Base-by-base conservation (phyloP, 2,797 vertebrate species). In the Poeciliopsis paucimaculata region DNA sequence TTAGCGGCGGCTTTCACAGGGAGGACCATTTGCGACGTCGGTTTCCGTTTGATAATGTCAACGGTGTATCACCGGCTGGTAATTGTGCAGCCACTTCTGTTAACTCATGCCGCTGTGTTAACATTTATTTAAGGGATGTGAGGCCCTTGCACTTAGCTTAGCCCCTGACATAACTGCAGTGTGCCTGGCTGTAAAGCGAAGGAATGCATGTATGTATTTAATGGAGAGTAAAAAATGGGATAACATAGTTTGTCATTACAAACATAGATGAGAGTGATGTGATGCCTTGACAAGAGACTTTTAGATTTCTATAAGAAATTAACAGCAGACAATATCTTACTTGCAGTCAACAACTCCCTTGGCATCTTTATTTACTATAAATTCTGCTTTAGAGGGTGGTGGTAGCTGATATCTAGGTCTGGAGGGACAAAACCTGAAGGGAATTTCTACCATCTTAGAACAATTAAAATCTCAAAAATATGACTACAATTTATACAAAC, bases 21-120 rank as follows among this genome's bases (percentile, higher is more conserved):
- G 77, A 84, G 83, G 73, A 82, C 88, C 80, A 83, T 86, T 89
- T 91, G 88, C 92, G 92, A 89, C 77, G 86, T 85, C 85, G 90
- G 87, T 89, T 93, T 82, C 85, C 89, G 88, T 82, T 83, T 94
- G 93, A 94, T 93, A 94, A 95, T 94, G 93, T 94, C 92, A 94
- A 77, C 73, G 72, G 70, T 91, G 88, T 90, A 88, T 89, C 88
- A 77, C 79, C 45, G 81, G 78, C 90, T 91, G 90, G 92, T 92
- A 93, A 93, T 94, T 93, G 90, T 89, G 75, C 86, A 70, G 83
- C 86, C 75, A 49, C 89, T 89, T 92, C 91, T 88, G 83, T 91
- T 91, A 92, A 91, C 90, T 88, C 87, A 68, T 80, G 89, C 84
- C 84, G 81, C 86, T 89, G 83, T 90, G 89, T 93, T 94, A 94